Percentiles rank a stretch among this genome's conserved stretches.
Conservation (phyloP, 2,113 vertebrate genomes). For the Periophthalmodon schlosseri region DNA sequence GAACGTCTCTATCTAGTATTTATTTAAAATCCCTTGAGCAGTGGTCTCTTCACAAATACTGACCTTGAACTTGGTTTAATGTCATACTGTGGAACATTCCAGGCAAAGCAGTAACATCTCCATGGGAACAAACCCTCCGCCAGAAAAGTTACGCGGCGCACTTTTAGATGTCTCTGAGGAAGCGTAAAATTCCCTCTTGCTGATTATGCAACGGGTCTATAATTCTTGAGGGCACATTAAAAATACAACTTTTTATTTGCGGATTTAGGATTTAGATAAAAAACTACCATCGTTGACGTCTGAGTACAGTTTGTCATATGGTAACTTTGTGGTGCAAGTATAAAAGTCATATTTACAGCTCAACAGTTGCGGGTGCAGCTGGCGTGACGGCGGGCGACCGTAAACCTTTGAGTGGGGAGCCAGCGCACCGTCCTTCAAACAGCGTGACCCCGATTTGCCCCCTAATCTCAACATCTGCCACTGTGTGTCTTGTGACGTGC, state of each 20-base stretch:
- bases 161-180: not conserved
- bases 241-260: not conserved
- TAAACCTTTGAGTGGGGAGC: not conserved
- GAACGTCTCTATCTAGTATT: too few species aligned
- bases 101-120: too few species aligned
- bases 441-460: not conserved
- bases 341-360: not conserved
- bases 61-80: too few species aligned
- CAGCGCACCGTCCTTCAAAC: not conserved
- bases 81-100: too few species aligned
- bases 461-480: slow-evolving; percentile 9
- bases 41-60: too few species aligned
- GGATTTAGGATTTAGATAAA: not conserved
- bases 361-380: not conserved
- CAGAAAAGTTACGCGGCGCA: too few species aligned
- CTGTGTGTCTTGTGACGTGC: slow-evolving; percentile 1
- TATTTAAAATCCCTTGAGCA: too few species aligned
- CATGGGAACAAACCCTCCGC: too few species aligned
- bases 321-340: not conserved
- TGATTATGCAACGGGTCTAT: not conserved
- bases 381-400: not conserved
- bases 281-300: not conserved
- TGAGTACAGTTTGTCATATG: not conserved
- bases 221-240: not conserved
- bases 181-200: not conserved